Conservation (phyloP, 2,888 invertebrate genomes). For the Tetrapedia diversipes region DNA sequence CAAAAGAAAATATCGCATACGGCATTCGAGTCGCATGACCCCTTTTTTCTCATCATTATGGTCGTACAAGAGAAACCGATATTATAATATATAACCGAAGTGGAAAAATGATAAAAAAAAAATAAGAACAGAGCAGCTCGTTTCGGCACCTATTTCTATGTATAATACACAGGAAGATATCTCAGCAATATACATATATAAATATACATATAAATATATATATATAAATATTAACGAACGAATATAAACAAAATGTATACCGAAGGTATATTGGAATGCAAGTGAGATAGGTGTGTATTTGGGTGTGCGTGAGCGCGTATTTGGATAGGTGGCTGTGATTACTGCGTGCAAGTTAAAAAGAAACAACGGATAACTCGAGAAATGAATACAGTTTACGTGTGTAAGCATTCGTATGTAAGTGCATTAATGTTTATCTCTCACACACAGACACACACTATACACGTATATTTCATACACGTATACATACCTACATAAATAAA, state of each 20-base stretch:
- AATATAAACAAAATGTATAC: conserved; percentile 48
- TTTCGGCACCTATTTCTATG: conserved; percentile 80
- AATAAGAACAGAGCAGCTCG: conserved; percentile 70
- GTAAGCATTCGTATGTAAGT: conserved; percentile 58
- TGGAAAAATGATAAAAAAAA: conserved; percentile 18
- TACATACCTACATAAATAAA: conserved; percentile 41
- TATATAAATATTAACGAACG: conserved; percentile 44
- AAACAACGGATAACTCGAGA: conserved; percentile 11
- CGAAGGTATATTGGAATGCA: conserved; percentile 58
- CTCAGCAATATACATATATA: conserved; percentile 64
- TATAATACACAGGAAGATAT: conserved; percentile 74
- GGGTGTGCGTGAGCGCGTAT: conserved; percentile 66
- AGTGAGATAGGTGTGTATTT: conserved; percentile 60
- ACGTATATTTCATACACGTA: conserved; percentile 62
- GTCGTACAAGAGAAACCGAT: conserved; percentile 37
- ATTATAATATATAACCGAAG: conserved; percentile 35
- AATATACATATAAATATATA: conserved; percentile 48
- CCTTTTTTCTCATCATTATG: conserved; percentile 36
- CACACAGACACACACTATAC: conserved; percentile 34
- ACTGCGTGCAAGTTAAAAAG: conserved; percentile 73
- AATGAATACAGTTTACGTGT: conserved; percentile 41
- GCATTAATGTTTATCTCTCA: conserved; percentile 44
- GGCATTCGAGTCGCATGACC: conserved; percentile 52
- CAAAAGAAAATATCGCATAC: conserved; percentile 25
- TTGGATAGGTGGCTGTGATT: conserved; percentile 80